Conservation (phyloP, 2,888 invertebrate species). For the Drosophila mimetica region DNA sequence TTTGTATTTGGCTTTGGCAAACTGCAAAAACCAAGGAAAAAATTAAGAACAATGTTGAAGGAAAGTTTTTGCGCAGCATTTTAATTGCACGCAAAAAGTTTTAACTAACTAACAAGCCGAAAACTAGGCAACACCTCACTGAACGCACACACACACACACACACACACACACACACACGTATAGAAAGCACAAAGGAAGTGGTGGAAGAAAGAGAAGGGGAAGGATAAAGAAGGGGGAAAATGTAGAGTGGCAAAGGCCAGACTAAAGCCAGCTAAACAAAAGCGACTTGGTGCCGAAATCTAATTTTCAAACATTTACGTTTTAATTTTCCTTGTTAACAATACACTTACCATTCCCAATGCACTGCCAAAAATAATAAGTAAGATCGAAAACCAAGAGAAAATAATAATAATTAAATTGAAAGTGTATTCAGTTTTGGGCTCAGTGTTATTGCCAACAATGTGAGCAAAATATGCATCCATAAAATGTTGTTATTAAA, state of each 20-base stretch:
- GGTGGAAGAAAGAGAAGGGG: not conserved
- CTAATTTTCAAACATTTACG: constrained; percentile 80
- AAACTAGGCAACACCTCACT: constrained; percentile 78
- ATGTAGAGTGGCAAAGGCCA: constrained; percentile 9
- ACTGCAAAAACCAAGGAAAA: constrained; percentile 68
- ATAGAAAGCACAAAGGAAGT: constrained; percentile 24
- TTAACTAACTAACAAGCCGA: constrained; percentile 79
- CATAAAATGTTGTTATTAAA: no score
- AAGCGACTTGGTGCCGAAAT: constrained; percentile 67
- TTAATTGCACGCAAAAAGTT: constrained; percentile 79
- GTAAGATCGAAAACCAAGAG: no score
- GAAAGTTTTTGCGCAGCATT: constrained; percentile 78
- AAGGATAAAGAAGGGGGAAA: not conserved
- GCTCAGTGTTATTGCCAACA: no score
- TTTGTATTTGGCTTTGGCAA: constrained; percentile 74
- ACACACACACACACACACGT: constrained; percentile 23
- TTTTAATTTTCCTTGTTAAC: constrained; percentile 79
- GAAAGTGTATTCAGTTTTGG: no score
- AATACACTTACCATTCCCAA: constrained; percentile 49
- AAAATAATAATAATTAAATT: not conserved
- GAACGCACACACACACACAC: constrained; percentile 47
- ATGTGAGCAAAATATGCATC: no score
- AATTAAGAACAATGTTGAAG: constrained; percentile 74
- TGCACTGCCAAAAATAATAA: not conserved
- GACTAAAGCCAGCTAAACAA: constrained; percentile 55